A percentile compares a stretch with the other conserved stretches of the same genome.
Conservation (phyloP, 2,888 invertebrate genomes). For the Synanthedon formicaeformis region DNA sequence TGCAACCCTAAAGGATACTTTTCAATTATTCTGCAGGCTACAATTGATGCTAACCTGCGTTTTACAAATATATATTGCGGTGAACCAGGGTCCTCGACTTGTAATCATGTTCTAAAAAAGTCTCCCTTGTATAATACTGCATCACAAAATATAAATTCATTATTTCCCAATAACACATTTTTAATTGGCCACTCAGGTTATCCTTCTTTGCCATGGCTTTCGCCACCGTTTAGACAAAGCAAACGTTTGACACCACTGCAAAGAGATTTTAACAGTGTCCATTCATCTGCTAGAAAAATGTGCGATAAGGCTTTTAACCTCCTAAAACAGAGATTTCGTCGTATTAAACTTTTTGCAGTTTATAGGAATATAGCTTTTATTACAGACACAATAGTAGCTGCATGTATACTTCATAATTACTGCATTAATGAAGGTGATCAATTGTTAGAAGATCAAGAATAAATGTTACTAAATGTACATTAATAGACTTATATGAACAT, state of each 20-base stretch:
- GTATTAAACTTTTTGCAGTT: conserved; percentile 37
- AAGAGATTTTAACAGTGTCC: conserved; percentile 36
- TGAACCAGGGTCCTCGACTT: conserved; percentile 41
- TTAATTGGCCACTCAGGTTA: conserved; percentile 41
- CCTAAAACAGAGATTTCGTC: conserved; percentile 34
- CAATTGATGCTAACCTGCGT: conserved; percentile 34
- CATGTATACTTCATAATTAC: conserved; percentile 47
- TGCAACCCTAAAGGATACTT: conserved; percentile 42
- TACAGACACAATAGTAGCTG: conserved; percentile 41
- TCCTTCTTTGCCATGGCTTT: conserved; percentile 38
- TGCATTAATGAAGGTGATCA: conserved; percentile 40
- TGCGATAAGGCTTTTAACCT: conserved; percentile 38
- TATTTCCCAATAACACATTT: conserved; percentile 40
- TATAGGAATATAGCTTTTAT: conserved; percentile 44
- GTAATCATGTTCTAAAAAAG: conserved; percentile 33
- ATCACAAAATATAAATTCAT: conserved; percentile 23
- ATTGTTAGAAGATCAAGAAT: conserved; percentile 17
- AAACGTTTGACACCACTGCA: conserved; percentile 37
- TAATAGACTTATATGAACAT: no score
- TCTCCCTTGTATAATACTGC: conserved; percentile 40
- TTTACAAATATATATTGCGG: conserved; percentile 48
- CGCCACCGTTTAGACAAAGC: conserved; percentile 42
- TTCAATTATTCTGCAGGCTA: conserved; percentile 40
- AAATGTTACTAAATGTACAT: neutral
- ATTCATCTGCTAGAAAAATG: conserved; percentile 31